Conservation (phyloP, 2,113 vertebrate species). For the Plestiodon gilberti region DNA sequence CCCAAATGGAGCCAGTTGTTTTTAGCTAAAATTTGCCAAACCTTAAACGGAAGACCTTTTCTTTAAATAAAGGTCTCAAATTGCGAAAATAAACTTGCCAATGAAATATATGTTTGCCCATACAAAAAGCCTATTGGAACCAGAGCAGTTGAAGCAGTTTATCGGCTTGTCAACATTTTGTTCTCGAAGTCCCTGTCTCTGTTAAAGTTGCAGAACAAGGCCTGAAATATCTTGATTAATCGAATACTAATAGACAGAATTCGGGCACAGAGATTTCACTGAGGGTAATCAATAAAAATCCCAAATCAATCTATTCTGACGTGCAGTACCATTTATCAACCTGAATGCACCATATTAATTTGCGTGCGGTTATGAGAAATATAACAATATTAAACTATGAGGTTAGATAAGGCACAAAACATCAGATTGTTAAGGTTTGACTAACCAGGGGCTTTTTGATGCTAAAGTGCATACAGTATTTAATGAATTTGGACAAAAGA, state of each 20-base stretch:
- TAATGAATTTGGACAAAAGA: neutral
- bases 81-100: constrained; percentile 75
- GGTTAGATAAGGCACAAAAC: neutral
- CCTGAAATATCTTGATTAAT: constrained; percentile 70
- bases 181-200: constrained; percentile 64
- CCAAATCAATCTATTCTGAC: constrained; percentile 80
- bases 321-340: constrained; percentile 79
- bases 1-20: constrained; percentile 77
- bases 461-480: neutral
- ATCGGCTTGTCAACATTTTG: constrained; percentile 73
- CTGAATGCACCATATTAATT: constrained; percentile 76
- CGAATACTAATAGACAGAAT: constrained; percentile 76
- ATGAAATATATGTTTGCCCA: constrained; percentile 75
- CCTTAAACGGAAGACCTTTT: constrained; percentile 79
- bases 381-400: constrained; percentile 36
- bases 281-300: constrained; percentile 83
- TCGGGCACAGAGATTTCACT: constrained; percentile 79
- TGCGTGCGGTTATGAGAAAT: constrained; percentile 58
- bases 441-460: neutral
- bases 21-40: constrained; percentile 83
- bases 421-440: neutral
- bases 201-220: constrained; percentile 56
- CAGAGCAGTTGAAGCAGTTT: constrained; percentile 71
- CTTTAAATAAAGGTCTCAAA: constrained; percentile 69
- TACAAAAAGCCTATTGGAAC: constrained; percentile 77